A percentile compares a stretch with the other conserved stretches of the same genome.
Conservation (phyloP, 2,113 vertebrate species). For the Azemiops feae region DNA sequence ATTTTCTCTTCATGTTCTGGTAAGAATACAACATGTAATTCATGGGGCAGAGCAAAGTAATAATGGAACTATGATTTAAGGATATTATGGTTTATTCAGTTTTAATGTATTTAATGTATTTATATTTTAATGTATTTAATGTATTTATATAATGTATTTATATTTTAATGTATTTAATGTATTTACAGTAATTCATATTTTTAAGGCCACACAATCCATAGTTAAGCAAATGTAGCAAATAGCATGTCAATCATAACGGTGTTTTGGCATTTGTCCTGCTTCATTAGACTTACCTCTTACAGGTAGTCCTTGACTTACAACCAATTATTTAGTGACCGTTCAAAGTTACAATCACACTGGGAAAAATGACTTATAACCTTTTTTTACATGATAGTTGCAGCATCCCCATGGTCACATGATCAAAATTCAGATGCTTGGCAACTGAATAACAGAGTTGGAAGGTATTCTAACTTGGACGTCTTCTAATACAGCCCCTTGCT, state of each 20-base stretch:
- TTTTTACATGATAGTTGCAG: background rate
- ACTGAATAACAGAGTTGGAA: background rate
- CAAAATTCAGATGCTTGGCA: background rate
- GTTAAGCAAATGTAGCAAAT: background rate
- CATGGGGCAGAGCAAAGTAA: background rate
- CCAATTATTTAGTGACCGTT: background rate
- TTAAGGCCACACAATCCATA: background rate
- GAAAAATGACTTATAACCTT: background rate
- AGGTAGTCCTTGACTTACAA: background rate
- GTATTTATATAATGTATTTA: too few species aligned
- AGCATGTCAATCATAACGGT: background rate
- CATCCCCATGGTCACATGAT: background rate
- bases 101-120: background rate
- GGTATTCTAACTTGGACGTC: background rate
- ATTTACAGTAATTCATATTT: background rate
- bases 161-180: background rate
- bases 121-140: background rate
- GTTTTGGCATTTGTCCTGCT: background rate
- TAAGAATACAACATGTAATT: conserved; percentile 1
- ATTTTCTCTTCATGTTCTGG: background rate
- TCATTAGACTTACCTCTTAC: background rate
- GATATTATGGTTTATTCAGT: background rate
- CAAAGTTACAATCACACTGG: background rate
- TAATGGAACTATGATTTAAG: background rate
- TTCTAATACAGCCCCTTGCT: background rate